These are phyloP conservation scores for Todus mexicanus DNA, from an alignment of 2,797 vertebrate species.

Conservation along the genomic window DNA sequence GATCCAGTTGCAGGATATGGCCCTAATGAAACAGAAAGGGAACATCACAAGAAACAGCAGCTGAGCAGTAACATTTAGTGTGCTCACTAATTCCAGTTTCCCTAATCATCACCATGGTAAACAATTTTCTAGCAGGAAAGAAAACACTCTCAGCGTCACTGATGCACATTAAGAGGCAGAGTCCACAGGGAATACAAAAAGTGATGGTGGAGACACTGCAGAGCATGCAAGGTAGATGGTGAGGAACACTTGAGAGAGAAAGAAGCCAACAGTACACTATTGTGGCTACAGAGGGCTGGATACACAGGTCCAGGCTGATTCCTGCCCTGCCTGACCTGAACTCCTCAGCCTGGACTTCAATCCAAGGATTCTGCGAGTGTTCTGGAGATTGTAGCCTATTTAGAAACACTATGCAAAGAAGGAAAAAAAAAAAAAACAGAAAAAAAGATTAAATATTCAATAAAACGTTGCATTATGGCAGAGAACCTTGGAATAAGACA, in stretches of 20 bases:
- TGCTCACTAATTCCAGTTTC: neutral
- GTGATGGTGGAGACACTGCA: neutral
- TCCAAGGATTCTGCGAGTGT: neutral
- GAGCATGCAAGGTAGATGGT: neutral
- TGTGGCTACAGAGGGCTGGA: neutral
- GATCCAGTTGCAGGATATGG: neutral
- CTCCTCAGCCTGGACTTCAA: neutral
- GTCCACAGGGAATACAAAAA: neutral
- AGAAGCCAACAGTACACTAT: neutral
- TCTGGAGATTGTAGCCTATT: neutral
- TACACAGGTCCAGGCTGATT: neutral
- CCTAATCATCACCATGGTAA: neutral
- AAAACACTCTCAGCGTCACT: neutral
- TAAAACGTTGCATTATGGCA: neutral
- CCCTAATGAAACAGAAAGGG: neutral
- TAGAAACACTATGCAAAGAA: neutral
- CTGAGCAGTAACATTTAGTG: neutral
- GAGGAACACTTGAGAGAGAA: neutral
- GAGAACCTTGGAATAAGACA: neutral
- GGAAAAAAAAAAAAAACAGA: neutral
- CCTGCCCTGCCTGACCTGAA: neutral
- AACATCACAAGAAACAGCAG: neutral
- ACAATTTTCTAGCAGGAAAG: neutral
- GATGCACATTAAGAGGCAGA: neutral
- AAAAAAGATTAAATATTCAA: neutral